Evolutionary conservation across 1,140 invertebrate genomes (phyloP).

Genomic region (Phymorhynchus buccinoides): DNA sequence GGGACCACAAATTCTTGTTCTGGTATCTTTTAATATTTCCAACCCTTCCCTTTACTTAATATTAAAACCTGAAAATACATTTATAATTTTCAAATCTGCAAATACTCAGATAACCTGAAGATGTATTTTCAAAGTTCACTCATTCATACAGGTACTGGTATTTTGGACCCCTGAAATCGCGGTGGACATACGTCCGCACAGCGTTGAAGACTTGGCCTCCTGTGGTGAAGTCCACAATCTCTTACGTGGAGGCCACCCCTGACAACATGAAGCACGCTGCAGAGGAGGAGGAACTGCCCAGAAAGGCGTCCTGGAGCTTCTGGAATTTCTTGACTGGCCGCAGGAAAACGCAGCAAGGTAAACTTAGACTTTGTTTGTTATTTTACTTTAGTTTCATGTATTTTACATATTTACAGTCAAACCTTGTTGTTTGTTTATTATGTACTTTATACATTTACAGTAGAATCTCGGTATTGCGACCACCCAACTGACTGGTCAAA

Average conservation of each 20-base stretch:
- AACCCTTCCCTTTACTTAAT: too few species aligned
- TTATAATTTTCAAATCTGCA: too few species aligned
- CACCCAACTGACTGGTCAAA: too few species aligned
- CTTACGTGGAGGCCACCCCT: conserved; percentile 77
- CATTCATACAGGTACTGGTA: conserved; percentile 83
- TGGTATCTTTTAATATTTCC: too few species aligned
- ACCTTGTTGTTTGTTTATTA: too few species aligned
- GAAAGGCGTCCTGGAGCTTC: conserved; percentile 51
- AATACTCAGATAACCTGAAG: too few species aligned
- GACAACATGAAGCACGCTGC: conserved; percentile 51
- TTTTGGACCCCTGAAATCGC: conserved; percentile 83
- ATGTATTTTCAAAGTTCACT: too few species aligned
- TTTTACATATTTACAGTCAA: too few species aligned
- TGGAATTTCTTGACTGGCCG: conserved; percentile 48
- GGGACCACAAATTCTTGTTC: too few species aligned
- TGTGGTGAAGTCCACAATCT: conserved; percentile 80
- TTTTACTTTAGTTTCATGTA: not conserved
- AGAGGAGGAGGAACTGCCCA: conserved; percentile 20
- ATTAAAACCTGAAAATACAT: too few species aligned
- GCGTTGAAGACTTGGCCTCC: conserved; percentile 81
- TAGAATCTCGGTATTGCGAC: too few species aligned
- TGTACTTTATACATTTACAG: too few species aligned
- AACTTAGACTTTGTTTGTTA: not conserved
- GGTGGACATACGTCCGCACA: conserved; percentile 81
- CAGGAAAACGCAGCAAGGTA: conserved; percentile 5